Conservation (phyloP, 1,140 invertebrate species). For the Macrosteles quadrilineatus region DNA sequence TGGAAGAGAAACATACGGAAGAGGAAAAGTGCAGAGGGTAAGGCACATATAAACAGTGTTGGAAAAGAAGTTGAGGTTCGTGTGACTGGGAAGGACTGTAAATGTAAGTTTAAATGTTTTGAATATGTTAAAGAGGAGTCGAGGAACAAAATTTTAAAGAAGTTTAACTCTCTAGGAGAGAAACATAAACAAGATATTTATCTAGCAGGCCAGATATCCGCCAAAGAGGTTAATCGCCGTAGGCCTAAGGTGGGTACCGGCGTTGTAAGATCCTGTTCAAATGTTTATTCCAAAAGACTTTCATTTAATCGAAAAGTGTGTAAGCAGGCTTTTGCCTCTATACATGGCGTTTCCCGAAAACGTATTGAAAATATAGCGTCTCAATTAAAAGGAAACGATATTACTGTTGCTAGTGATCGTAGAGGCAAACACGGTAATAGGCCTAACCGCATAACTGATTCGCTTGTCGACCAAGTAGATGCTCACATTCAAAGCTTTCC, state of each 20-base stretch:
- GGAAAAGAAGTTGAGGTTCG: background rate
- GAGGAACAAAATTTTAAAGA: conserved; percentile 4
- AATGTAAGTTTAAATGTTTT: conserved; percentile 3
- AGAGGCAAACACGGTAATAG: conserved; percentile 1
- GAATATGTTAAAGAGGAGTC: background rate
- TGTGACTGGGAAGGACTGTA: background rate
- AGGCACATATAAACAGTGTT: background rate
- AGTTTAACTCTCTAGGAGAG: background rate
- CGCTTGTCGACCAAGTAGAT: background rate
- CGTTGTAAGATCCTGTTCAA: background rate
- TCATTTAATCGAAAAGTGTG: conserved; percentile 4
- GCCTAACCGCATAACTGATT: conserved; percentile 1
- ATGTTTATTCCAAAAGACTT: background rate
- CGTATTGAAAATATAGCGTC: background rate
- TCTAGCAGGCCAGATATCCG: background rate
- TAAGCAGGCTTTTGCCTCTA: background rate
- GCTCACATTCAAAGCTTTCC: background rate
- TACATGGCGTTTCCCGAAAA: background rate
- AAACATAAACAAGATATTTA: background rate
- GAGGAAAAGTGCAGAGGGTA: background rate
- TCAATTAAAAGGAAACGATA: background rate
- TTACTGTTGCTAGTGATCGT: background rate
- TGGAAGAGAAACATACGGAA: background rate
- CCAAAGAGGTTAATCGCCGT: background rate
- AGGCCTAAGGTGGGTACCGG: background rate